Evolutionary conservation across 2,888 invertebrate species (phyloP).

Genomic region (Parnassius orleans): DNA sequence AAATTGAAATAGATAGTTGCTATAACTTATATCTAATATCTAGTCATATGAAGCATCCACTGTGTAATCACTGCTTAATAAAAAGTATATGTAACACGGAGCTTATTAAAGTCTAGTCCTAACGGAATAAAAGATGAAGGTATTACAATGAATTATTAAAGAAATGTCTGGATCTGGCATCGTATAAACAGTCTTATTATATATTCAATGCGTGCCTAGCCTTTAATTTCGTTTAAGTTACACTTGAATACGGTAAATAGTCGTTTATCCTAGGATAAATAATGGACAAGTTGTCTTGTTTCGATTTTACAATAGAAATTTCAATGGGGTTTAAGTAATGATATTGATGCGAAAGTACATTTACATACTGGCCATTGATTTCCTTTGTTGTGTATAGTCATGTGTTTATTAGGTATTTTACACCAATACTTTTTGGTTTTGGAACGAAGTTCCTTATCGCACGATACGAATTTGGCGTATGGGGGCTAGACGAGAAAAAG

Average conservation of each 20-base stretch:
- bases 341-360: no score
- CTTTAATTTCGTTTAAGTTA: constrained; percentile 18
- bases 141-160: constrained; percentile 30
- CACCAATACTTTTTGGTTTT: no score
- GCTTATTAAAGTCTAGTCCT: constrained; percentile 18
- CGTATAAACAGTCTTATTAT: constrained; percentile 13
- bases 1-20: no score
- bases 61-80: constrained; percentile 12
- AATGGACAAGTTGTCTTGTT: not conserved
- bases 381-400: no score
- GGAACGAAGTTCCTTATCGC: no score
- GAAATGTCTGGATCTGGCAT: constrained; percentile 26
- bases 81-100: not conserved
- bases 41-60: not conserved
- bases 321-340: no score
- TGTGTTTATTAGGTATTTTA: no score
- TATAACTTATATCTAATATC: not conserved
- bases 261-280: constrained; percentile 1
- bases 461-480: no score
- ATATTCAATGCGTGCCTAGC: constrained; percentile 11
- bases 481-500: no score
- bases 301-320: no score
- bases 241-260: constrained; percentile 7
- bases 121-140: constrained; percentile 33
- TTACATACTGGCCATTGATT: no score